Evolutionary conservation across 2,888 invertebrate species (phyloP), one percentile per base, ranked within the genome.

Genomic region (Andrena praecox): DNA sequence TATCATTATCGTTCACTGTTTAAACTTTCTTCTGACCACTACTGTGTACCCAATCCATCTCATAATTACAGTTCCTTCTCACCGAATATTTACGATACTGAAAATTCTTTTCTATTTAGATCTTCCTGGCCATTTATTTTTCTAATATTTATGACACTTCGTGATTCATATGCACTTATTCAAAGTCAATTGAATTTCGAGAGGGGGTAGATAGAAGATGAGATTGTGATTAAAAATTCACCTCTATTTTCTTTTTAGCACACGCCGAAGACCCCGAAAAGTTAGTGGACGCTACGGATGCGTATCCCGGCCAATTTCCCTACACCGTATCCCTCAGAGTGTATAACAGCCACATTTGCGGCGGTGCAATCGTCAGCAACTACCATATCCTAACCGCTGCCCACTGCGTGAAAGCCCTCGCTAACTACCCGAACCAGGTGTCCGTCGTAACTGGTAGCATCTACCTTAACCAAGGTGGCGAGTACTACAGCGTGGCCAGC

Each of bases 321-420:
- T 86, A 82, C 63, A 70, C 71, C 7, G 86, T 82, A 0, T 87
- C 87, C 4, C 54, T 89, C 5, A 69, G 83, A 27, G 3, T 56
- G 0, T 4, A 54, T 8, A 59, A 62, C 24, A 1, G 20, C 0
- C 85, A 86, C 54, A 67, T 72, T 20, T 87, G 87, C 31, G 88
- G 88, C 12, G 88, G 86, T 52, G 62, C 84, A 0, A 79, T 89
- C 29, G 66, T 89, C 31, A 42, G 50, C 31, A 7, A 31, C 4
- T 29, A 10, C 20, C 73, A 84, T 31, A 83, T 89, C 6, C 56
- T 87, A 0, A 87, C 88, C 5, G 88, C 88, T 16, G 88, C 85
- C 3, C 88, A 89, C 50, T 89, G 88, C 29, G 6, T 85, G 10
- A 20, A 35, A 4, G 16, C 20, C 1, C 33, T 33, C 10, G 16